Evolutionary conservation across 2,113 vertebrate species (phyloP), one percentile per base, ranked within the genome.

Genomic region (Percopsis transmontana): DNA sequence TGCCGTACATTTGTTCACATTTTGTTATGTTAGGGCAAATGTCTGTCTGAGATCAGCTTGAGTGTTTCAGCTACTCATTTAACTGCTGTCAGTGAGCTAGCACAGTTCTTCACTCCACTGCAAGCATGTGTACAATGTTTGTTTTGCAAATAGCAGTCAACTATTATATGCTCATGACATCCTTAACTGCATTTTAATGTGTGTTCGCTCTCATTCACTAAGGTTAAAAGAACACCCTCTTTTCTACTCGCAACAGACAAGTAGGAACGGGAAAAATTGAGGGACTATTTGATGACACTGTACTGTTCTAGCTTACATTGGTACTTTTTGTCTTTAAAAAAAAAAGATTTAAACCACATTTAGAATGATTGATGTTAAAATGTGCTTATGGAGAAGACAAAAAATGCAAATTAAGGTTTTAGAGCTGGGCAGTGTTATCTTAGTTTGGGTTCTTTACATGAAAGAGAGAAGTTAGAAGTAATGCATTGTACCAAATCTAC

Each of bases 301-400:
- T 83, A 77, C 76, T 72, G 69, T 85, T 85, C 53, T 44, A 80
- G 39, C 74, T 57, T 66, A 8, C 2, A 51, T 58, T 39, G 13
- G 60, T 59, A 13, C 62, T 62, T 66, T 48, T 27, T 63, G 64
- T 54, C 56, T 58, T 66, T 61, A 62, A 40, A 79, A 77, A 68
- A 74, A 67, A 51, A 70, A 58, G 66, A 51, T 53, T 54, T 50
- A 54, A 63, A 13, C 50, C 39, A 48, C 38, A 68, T 23, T 39
- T 48, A 70, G 62, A 80, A 76, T 55, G 63, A 76, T 76, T 75
- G 40, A 73, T 73, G 65, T 76, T 88, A 87, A 82, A 89, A 92
- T 93, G 76, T 92, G 82, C 88, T 87, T 84, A 66, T 13, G 75
- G 79, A 62, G 5, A 62, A 83, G 6, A 20, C 5, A 13, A 82